phyloP scores from a whole-genome alignment of 2,888 invertebrate genomes.

The Agapetus fuscipes region DNA sequence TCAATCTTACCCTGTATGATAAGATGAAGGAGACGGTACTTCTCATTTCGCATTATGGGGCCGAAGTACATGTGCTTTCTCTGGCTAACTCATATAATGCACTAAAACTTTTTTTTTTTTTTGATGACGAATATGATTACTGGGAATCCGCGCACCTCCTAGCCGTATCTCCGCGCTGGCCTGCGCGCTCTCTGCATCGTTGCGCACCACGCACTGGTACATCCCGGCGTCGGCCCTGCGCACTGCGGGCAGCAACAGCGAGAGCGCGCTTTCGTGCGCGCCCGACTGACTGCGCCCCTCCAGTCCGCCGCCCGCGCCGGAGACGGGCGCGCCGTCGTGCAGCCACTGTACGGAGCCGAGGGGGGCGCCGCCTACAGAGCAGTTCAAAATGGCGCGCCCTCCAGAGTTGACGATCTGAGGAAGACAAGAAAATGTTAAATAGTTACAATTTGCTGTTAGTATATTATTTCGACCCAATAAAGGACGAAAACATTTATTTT shows the following conservation, averaged over 20 bases:
- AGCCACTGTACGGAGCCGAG: slow-evolving; percentile 63
- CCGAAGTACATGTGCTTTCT: no score
- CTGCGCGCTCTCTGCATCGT: slow-evolving; percentile 69
- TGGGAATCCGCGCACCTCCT: slow-evolving; percentile 68
- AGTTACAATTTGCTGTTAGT: no score
- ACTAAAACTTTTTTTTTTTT: background rate
- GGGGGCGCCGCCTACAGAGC: slow-evolving; percentile 71
- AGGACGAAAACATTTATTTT: no score
- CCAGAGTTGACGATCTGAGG: slow-evolving; percentile 73
- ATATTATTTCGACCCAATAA: no score
- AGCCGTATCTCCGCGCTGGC: slow-evolving; percentile 69
- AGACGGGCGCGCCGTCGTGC: slow-evolving; percentile 59
- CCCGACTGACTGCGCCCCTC: no score
- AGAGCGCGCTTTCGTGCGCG: slow-evolving; percentile 23
- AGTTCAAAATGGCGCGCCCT: slow-evolving; percentile 73
- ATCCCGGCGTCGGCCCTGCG: slow-evolving; percentile 74
- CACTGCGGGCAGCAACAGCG: slow-evolving; percentile 43
- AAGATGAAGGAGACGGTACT: no score
- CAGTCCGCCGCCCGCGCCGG: slow-evolving; percentile 30
- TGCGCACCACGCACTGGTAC: slow-evolving; percentile 81
- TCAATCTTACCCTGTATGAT: no score
- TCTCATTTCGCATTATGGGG: no score
- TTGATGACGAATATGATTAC: background rate
- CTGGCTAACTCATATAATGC: background rate
- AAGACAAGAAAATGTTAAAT: no score